Conservation (phyloP, 2,113 vertebrate genomes). For the Saimiri boliviensis region DNA sequence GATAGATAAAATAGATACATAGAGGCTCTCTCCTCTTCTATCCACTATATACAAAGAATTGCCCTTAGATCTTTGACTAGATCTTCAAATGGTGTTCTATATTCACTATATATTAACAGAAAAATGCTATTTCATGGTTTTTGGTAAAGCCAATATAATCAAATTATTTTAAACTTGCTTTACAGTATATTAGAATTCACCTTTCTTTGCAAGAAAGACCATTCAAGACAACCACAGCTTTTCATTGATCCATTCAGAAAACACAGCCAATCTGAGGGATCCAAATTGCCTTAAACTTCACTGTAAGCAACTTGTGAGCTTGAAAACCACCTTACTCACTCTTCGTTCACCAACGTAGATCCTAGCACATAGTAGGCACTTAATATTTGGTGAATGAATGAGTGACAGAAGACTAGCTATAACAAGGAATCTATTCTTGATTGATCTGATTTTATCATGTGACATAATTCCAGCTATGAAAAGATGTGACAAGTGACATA, state of each 20-base stretch:
- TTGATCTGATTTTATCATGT: neutral
- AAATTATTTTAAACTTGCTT: neutral
- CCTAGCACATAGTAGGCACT: neutral
- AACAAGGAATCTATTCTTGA: neutral
- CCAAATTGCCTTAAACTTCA: neutral
- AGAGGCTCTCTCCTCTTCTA: neutral
- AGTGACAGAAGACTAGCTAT: neutral
- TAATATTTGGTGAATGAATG: neutral
- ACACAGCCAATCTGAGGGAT: neutral
- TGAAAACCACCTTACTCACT: neutral
- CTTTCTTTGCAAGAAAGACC: neutral
- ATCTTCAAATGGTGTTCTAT: neutral
- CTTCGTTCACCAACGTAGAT: neutral
- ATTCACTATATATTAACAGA: neutral
- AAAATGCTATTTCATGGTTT: neutral
- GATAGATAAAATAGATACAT: neutral
- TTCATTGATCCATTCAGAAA: neutral
- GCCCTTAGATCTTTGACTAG: neutral
- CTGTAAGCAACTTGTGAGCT: neutral
- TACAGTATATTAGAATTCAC: neutral
- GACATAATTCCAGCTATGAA: neutral
- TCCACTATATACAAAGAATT: neutral
- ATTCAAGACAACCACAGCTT: neutral
- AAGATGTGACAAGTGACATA: neutral
- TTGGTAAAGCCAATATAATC: neutral